These are phyloP conservation scores for Orycteropus afer DNA, from an alignment of 2,113 vertebrate species.

Conservation along the genomic window DNA sequence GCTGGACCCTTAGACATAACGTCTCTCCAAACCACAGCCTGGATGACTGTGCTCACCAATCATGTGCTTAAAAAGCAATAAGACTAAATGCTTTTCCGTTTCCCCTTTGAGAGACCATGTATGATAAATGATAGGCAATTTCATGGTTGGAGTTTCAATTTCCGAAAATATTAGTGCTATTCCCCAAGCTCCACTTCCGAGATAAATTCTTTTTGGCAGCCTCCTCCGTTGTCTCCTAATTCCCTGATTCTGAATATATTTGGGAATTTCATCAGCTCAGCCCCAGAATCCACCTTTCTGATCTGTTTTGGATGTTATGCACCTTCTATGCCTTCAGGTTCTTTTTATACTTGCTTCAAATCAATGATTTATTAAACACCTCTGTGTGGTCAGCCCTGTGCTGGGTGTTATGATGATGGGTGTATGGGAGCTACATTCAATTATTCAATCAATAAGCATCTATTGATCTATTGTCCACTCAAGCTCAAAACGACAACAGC, in stretches of 20 bases:
- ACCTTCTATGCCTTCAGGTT: background rate
- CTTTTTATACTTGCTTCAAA: slow-evolving; percentile 12
- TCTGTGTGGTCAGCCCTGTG: background rate
- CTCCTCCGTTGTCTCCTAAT: slow-evolving; percentile 66
- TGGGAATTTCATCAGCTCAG: background rate
- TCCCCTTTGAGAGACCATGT: slow-evolving; percentile 83
- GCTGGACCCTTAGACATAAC: background rate
- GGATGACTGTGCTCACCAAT: slow-evolving; percentile 68
- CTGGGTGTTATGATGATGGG: background rate
- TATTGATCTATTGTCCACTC: background rate
- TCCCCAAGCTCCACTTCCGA: slow-evolving; percentile 84
- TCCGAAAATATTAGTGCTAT: slow-evolving; percentile 84
- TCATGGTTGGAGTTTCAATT: slow-evolving; percentile 89
- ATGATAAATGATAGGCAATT: slow-evolving; percentile 89
- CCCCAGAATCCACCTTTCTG: slow-evolving; percentile 23
- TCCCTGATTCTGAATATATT: slow-evolving; percentile 65
- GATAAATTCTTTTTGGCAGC: slow-evolving; percentile 84
- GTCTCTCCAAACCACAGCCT: slow-evolving; percentile 45
- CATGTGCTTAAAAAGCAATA: slow-evolving; percentile 86
- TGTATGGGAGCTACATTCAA: background rate
- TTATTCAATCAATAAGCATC: background rate
- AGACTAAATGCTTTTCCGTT: slow-evolving; percentile 84
- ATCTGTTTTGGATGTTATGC: background rate
- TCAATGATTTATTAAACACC: background rate
- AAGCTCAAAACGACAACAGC: background rate